Conservation (phyloP, 2,797 vertebrate genomes). For the Halcyon leucocephala region DNA sequence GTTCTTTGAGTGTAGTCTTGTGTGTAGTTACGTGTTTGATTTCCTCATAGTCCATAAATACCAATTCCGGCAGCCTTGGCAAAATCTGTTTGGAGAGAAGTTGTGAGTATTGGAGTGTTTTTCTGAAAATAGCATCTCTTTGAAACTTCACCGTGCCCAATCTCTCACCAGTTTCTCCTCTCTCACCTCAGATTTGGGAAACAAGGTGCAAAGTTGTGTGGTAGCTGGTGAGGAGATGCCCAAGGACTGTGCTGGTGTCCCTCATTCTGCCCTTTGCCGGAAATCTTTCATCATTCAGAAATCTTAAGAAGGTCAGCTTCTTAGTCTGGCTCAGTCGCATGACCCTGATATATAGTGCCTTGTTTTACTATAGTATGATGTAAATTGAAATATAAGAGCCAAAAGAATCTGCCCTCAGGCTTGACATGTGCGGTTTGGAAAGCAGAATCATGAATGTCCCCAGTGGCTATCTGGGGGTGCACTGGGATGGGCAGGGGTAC, state of each 20-base stretch:
- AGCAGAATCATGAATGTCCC: accelerated
- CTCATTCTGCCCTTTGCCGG: not conserved
- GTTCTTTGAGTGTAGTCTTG: not conserved
- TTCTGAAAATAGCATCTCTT: not conserved
- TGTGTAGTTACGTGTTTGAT: not conserved
- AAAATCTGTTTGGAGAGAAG: not conserved
- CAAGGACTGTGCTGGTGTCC: not conserved
- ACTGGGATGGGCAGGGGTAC: accelerated
- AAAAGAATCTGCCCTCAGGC: not conserved
- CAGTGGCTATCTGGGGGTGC: not conserved
- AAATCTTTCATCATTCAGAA: not conserved
- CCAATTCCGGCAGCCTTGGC: not conserved
- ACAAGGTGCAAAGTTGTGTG: not conserved
- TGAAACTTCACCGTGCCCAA: not conserved
- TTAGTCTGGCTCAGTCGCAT: not conserved
- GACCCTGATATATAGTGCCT: not conserved
- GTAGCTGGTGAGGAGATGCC: not conserved
- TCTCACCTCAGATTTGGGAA: not conserved
- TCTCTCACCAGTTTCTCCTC: not conserved
- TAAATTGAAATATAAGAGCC: not conserved
- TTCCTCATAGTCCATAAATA: conserved; percentile 11
- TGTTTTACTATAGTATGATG: not conserved
- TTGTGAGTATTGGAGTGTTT: not conserved
- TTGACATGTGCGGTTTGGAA: accelerated
- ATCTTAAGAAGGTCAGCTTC: not conserved